These are phyloP conservation scores for Prunella fulvescens DNA, from an alignment of 2,113 vertebrate genomes.

Conservation along the genomic window DNA sequence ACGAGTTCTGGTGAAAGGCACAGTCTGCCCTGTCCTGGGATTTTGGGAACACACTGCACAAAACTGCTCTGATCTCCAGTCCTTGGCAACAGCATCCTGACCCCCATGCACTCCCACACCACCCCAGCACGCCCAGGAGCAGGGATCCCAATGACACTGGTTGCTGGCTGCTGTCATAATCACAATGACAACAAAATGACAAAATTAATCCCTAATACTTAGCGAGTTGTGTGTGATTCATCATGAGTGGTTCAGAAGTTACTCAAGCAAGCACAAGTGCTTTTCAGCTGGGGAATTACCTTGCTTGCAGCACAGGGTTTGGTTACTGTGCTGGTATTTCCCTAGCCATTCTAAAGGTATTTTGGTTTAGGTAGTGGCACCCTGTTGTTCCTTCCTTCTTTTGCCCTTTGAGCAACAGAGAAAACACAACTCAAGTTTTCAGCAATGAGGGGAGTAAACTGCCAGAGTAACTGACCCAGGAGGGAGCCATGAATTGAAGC, in stretches of 20 bases:
- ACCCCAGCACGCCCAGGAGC: neutral
- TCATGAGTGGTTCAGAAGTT: neutral
- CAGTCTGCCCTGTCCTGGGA: neutral
- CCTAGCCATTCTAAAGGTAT: neutral
- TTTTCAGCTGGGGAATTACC: neutral
- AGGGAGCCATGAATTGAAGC: neutral
- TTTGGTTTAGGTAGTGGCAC: neutral
- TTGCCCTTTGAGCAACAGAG: neutral
- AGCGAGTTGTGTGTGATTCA: neutral
- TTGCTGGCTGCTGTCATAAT: neutral
- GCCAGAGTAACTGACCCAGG: neutral
- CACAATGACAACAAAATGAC: neutral
- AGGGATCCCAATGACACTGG: neutral
- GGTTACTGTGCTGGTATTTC: neutral
- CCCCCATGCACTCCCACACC: neutral
- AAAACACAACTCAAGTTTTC: neutral
- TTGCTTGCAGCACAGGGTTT: neutral
- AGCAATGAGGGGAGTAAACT: neutral
- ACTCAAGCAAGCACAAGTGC: neutral
- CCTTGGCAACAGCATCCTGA: neutral
- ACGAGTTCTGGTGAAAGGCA: neutral
- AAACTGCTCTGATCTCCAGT: neutral
- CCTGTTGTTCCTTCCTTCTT: neutral
- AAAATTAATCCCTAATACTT: neutral
- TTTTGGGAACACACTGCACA: neutral